phyloP scores from a whole-genome alignment of 2,113 vertebrate species.

The Lepisosteus osseus region DNA sequence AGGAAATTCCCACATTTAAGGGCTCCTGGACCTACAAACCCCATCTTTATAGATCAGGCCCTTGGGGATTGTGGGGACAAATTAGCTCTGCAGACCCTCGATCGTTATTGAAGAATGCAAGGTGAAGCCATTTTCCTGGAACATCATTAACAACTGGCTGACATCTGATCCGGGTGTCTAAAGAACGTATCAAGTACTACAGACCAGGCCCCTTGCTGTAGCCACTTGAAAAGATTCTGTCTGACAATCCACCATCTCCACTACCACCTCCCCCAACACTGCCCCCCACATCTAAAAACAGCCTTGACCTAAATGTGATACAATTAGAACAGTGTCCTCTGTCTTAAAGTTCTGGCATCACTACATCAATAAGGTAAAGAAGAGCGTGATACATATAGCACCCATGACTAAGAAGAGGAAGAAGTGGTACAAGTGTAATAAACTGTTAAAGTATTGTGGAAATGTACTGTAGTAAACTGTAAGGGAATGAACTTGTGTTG shows the following conservation, averaged over 20 bases:
- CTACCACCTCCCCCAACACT: too few relatives aligned
- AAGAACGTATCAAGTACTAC: constrained; percentile 9
- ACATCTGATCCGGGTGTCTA: background rate
- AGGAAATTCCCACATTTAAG: background rate
- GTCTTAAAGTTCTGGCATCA: too few relatives aligned
- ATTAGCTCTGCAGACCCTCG: constrained; percentile 2
- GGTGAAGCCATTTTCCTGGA: constrained; percentile 14
- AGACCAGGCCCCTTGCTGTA: background rate
- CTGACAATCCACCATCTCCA: too few relatives aligned
- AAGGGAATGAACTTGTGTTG: too few relatives aligned
- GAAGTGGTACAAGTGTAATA: too few relatives aligned
- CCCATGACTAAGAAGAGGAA: too few relatives aligned
- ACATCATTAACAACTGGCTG: constrained; percentile 9
- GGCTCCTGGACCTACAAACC: background rate
- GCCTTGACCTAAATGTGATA: background rate
- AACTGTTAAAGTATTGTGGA: too few relatives aligned
- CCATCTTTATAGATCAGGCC: background rate
- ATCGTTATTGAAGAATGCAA: background rate
- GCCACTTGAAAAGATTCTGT: background rate
- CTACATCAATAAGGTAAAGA: too few relatives aligned
- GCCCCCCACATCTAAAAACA: background rate
- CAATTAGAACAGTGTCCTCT: too few relatives aligned
- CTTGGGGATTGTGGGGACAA: background rate
- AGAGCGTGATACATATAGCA: too few relatives aligned
- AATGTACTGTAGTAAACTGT: too few relatives aligned